Evolutionary conservation across 2,113 vertebrate species (phyloP).

Genomic region (Hoplias malabaricus): DNA sequence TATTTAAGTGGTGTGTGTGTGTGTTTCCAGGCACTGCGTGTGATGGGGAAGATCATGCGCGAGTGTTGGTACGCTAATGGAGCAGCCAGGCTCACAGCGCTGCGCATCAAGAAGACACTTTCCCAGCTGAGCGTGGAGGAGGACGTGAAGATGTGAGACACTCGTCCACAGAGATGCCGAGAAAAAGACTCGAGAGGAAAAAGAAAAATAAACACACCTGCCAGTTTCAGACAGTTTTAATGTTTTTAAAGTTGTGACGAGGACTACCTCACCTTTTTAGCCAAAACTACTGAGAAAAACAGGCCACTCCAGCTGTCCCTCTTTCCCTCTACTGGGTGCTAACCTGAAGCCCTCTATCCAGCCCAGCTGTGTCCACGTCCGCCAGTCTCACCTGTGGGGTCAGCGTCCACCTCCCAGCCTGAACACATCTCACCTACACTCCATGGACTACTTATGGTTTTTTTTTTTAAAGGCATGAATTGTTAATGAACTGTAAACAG

Average conservation of each 20-base stretch:
- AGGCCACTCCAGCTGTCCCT: constrained; percentile 33
- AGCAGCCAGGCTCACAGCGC: constrained; percentile 88
- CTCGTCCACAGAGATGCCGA: constrained; percentile 44
- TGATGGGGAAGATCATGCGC: constrained; percentile 99
- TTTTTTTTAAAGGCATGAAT: constrained; percentile 63
- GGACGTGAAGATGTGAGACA: constrained; percentile 88
- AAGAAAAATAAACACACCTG: constrained; percentile 66
- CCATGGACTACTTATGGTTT: constrained; percentile 23
- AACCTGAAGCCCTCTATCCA: neutral
- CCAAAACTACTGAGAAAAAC: constrained; percentile 77
- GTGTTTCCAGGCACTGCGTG: constrained; percentile 81
- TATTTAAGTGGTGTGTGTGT: neutral
- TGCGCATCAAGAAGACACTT: constrained; percentile 98
- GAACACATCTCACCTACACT: constrained; percentile 52
- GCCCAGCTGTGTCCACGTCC: constrained; percentile 13
- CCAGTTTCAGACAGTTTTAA: constrained; percentile 73
- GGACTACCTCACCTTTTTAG: constrained; percentile 80
- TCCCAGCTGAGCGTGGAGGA: constrained; percentile 97
- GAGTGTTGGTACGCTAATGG: constrained; percentile 98
- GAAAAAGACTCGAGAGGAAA: constrained; percentile 57
- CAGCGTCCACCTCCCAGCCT: constrained; percentile 61
- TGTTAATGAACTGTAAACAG: constrained; percentile 60
- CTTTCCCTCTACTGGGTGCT: constrained; percentile 26
- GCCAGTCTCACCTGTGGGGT: constrained; percentile 44
- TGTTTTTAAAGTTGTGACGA: constrained; percentile 68